phyloP scores from a whole-genome alignment of 2,113 vertebrate genomes.

The Hyperoodon ampullatus region DNA sequence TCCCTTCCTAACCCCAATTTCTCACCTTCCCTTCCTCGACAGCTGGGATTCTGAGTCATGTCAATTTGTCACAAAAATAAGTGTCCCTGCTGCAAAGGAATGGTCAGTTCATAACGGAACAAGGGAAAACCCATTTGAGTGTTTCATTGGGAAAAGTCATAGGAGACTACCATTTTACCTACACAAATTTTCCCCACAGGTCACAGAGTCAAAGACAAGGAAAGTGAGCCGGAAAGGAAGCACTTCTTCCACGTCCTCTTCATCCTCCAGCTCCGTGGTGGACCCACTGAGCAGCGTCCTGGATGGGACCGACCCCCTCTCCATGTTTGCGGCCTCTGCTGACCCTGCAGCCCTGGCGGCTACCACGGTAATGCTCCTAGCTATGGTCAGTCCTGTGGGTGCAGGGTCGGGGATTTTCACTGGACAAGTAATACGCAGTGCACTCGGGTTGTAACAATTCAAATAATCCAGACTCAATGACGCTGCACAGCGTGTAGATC shows the following conservation, averaged over 20 bases:
- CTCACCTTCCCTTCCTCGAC: not conserved
- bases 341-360: conserved; percentile 81
- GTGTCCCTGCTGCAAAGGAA: not conserved
- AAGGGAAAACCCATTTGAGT: not conserved
- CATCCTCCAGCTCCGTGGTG: conserved; percentile 91
- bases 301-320: conserved; percentile 96
- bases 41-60: not conserved
- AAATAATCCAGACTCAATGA: rapidly evolving
- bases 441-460: not conserved
- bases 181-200: conserved; percentile 82
- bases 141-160: not conserved
- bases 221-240: conserved; percentile 94
- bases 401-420: not conserved
- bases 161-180: not conserved
- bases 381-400: not conserved
- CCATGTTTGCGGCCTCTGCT: conserved; percentile 92
- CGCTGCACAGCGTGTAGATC: not conserved
- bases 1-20: not conserved
- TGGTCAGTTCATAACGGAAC: rapidly evolving
- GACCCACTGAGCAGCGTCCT: conserved; percentile 96
- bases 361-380: conserved; percentile 70
- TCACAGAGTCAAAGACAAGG: conserved; percentile 94
- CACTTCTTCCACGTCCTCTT: conserved; percentile 94
- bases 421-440: rapidly evolving
- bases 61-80: not conserved